Evolutionary conservation across 2,113 vertebrate species (phyloP).

Genomic region (Pipa parva): DNA sequence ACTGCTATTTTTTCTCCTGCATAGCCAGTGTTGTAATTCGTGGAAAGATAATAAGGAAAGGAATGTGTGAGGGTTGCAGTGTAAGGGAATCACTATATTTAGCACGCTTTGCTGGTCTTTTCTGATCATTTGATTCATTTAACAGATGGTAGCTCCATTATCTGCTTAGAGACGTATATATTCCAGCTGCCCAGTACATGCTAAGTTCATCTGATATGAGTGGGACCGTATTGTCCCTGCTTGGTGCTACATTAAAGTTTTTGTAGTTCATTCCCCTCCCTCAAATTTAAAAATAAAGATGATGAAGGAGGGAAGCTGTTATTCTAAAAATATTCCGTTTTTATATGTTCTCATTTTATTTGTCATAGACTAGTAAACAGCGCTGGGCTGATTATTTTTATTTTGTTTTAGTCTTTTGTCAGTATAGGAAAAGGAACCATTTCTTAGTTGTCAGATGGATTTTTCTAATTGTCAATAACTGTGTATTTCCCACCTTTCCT

Average conservation of each 20-base stretch:
- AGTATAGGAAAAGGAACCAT: too few species aligned
- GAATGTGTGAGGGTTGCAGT: constrained; percentile 1
- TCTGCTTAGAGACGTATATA: not conserved
- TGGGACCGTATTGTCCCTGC: not conserved
- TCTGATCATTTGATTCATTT: not conserved
- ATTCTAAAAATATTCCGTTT: too few species aligned
- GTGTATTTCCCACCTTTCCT: too few species aligned
- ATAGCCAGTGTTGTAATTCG: constrained; percentile 3
- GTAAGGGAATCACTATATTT: constrained; percentile 22
- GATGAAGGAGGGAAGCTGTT: not conserved
- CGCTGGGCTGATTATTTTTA: too few species aligned
- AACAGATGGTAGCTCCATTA: constrained; percentile 12
- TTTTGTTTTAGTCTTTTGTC: too few species aligned
- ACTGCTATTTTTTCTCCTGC: not conserved
- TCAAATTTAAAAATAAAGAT: constrained; percentile 3
- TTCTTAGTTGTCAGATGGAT: too few species aligned
- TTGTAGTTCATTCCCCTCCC: not conserved
- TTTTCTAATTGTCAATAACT: too few species aligned
- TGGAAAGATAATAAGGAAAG: constrained; percentile 3
- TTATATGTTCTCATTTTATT: too few species aligned
- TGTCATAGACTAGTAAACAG: too few species aligned
- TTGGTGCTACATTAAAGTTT: not conserved
- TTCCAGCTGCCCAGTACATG: not conserved
- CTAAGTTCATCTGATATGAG: not conserved
- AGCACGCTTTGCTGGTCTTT: constrained; percentile 9